These are phyloP conservation scores for Dasypolia templi DNA, from an alignment of 2,888 invertebrate genomes.

Conservation along the genomic window DNA sequence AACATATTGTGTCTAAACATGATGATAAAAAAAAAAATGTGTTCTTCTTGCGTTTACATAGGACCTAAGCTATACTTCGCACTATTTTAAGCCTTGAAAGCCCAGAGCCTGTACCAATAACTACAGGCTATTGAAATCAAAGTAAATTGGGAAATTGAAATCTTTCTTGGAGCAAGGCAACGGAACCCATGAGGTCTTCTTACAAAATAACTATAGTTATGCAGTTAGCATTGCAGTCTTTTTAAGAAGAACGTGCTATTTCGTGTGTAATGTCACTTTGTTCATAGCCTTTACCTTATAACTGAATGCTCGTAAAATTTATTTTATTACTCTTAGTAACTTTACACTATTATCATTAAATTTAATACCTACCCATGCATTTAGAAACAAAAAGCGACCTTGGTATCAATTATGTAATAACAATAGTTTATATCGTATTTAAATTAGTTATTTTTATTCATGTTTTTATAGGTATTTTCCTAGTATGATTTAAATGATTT, in stretches of 20 bases:
- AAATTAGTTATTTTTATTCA: slow-evolving; percentile 7
- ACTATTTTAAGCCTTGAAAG: not conserved
- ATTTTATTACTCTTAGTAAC: slow-evolving; percentile 29
- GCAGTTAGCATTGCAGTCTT: not conserved
- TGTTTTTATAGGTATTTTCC: slow-evolving; percentile 1
- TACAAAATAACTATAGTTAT: not conserved
- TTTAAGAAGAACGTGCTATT: slow-evolving; percentile 43
- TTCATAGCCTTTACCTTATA: slow-evolving; percentile 9
- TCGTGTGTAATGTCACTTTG: not conserved
- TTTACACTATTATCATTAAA: slow-evolving; percentile 32
- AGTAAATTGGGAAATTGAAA: not conserved
- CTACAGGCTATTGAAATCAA: not conserved
- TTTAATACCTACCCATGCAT: not conserved
- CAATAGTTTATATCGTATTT: slow-evolving; percentile 9
- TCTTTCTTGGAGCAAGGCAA: not conserved
- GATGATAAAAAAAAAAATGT: not conserved
- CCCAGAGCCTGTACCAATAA: not conserved
- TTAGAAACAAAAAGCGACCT: slow-evolving; percentile 41
- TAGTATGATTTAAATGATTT: not conserved
- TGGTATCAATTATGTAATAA: slow-evolving; percentile 23
- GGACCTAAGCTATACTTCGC: not conserved
- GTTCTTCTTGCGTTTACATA: not conserved
- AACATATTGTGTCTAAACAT: not conserved
- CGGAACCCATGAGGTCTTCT: not conserved
- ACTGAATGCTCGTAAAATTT: slow-evolving; percentile 27